phyloP scores from a whole-genome alignment of 2,113 vertebrate species.

The Cromileptes altivelis region DNA sequence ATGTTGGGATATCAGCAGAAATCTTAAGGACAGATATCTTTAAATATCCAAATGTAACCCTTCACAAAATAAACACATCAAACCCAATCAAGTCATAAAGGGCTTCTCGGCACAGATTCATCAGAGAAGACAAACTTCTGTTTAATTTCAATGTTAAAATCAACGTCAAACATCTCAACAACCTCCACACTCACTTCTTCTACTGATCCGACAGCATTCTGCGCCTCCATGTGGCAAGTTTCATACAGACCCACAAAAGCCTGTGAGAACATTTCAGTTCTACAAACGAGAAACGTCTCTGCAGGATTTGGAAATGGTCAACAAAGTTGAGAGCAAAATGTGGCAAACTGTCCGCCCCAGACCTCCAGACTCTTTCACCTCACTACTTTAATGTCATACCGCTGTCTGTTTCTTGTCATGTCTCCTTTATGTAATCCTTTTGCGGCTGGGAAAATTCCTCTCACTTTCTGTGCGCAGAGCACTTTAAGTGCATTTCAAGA shows the following conservation, averaged over 20 bases:
- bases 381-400: constrained; percentile 5
- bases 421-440: constrained; percentile 8
- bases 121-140: neutral
- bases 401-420: constrained; percentile 29
- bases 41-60: neutral
- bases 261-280: neutral
- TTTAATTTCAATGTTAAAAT: neutral
- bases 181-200: neutral
- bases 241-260: neutral
- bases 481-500: constrained; percentile 10
- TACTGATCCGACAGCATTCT: neutral
- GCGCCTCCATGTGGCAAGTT: constrained; percentile 19
- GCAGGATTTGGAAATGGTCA: constrained; percentile 28
- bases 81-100: neutral
- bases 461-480: constrained; percentile 12
- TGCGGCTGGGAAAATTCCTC: constrained; percentile 19
- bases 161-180: neutral
- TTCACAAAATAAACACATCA: neutral
- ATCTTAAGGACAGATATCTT: neutral
- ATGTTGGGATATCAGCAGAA: neutral
- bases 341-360: constrained; percentile 1
- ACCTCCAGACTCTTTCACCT: neutral
- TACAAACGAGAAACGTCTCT: neutral
- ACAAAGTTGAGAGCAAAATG: constrained; percentile 12
- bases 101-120: neutral